Evolutionary conservation across 2,888 invertebrate species (phyloP).

Genomic region (Drosophila colorata): DNA sequence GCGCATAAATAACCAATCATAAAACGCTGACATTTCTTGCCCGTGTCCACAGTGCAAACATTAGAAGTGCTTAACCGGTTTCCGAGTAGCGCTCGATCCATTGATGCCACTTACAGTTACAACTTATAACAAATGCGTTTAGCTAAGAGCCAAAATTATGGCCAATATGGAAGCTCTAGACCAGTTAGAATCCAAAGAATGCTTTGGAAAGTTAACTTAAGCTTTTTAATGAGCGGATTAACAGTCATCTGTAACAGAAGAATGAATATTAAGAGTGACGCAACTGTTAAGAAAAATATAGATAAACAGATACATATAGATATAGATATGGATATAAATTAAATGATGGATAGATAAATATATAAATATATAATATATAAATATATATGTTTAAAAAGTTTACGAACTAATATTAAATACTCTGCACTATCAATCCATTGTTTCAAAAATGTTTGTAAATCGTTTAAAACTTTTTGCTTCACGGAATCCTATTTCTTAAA

Average conservation of each 20-base stretch:
- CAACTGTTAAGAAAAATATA: background rate
- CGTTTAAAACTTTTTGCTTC: too few relatives aligned
- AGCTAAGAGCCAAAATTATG: slow-evolving; percentile 38
- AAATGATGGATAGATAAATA: background rate
- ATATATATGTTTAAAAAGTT: too few relatives aligned
- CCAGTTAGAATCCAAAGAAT: slow-evolving; percentile 14
- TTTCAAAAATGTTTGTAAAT: too few relatives aligned
- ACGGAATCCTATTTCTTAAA: too few relatives aligned
- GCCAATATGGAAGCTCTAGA: slow-evolving; percentile 22
- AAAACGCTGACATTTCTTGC: slow-evolving; percentile 34
- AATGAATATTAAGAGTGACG: background rate
- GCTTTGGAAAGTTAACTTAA: background rate
- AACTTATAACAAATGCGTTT: slow-evolving; percentile 31
- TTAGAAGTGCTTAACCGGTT: slow-evolving; percentile 66
- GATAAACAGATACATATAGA: too few relatives aligned
- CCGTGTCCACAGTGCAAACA: slow-evolving; percentile 28
- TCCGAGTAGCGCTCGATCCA: slow-evolving; percentile 22
- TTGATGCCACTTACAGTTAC: slow-evolving; percentile 74
- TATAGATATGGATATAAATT: background rate
- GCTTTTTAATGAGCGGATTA: background rate
- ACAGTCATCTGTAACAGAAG: background rate
- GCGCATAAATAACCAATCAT: slow-evolving; percentile 60
- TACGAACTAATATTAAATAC: too few relatives aligned
- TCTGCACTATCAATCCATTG: too few relatives aligned
- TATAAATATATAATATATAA: too few relatives aligned